These are phyloP conservation scores for Ornithorhynchus anatinus DNA, from an alignment of 2,113 vertebrate genomes.

Conservation along the genomic window DNA sequence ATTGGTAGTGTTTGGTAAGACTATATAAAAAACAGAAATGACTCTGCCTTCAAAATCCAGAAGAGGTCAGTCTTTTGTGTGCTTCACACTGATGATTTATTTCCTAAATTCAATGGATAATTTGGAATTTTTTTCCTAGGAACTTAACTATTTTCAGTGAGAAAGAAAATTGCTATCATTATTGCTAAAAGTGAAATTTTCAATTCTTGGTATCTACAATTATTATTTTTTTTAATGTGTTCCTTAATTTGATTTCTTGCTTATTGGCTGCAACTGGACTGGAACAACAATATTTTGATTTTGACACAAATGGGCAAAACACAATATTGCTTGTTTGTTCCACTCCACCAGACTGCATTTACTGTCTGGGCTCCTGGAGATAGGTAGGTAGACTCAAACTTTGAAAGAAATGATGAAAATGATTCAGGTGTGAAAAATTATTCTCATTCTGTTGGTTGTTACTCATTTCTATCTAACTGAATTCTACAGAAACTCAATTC, in stretches of 20 bases:
- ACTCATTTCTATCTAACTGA: slow-evolving; percentile 37
- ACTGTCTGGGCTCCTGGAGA: neutral
- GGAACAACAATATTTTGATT: slow-evolving; percentile 39
- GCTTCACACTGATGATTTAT: slow-evolving; percentile 39
- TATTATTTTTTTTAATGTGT: slow-evolving; percentile 18
- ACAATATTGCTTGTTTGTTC: slow-evolving; percentile 27
- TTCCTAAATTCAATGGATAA: slow-evolving; percentile 2
- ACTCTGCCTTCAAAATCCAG: neutral
- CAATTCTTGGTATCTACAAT: slow-evolving; percentile 5
- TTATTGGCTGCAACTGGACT: neutral
- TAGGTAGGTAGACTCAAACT: slow-evolving; percentile 23
- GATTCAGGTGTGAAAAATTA: slow-evolving; percentile 13
- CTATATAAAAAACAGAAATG: slow-evolving; percentile 66
- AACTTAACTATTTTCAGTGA: slow-evolving; percentile 25
- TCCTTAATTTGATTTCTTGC: slow-evolving; percentile 30
- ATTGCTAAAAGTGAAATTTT: neutral
- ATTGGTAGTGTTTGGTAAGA: slow-evolving; percentile 65
- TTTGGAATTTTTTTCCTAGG: slow-evolving; percentile 8
- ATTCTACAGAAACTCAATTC: slow-evolving; percentile 29
- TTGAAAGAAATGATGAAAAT: slow-evolving; percentile 9
- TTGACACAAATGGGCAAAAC: slow-evolving; percentile 37
- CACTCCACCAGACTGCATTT: slow-evolving; percentile 27
- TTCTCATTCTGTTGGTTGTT: slow-evolving; percentile 18
- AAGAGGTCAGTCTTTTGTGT: slow-evolving; percentile 13
- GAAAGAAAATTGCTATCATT: slow-evolving; percentile 20